These are phyloP conservation scores for Stictonetta naevosa DNA, from an alignment of 2,113 vertebrate species.

Conservation along the genomic window DNA sequence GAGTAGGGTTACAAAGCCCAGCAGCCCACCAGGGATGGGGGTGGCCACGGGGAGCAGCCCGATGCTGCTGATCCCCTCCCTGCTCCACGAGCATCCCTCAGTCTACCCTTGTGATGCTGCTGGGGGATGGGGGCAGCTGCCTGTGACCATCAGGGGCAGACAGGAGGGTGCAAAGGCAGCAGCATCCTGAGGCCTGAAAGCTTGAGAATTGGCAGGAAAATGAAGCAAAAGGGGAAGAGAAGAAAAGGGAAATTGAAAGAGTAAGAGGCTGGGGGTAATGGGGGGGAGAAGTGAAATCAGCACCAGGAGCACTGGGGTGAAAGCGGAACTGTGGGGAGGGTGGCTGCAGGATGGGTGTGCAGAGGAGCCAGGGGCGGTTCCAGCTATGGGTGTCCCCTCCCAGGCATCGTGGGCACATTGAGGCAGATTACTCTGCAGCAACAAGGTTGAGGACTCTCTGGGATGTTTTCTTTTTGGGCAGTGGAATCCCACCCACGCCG, in stretches of 20 bases:
- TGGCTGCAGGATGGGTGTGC: neutral
- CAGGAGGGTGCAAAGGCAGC: fast-evolving
- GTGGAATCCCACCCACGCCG: neutral
- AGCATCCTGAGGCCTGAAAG: neutral
- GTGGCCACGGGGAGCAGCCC: fast-evolving
- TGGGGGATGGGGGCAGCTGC: fast-evolving
- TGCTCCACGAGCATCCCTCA: fast-evolving
- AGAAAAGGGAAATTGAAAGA: slow-evolving; percentile 40
- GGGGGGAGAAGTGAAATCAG: neutral
- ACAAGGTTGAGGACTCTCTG: fast-evolving
- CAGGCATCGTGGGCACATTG: fast-evolving
- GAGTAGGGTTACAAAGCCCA: neutral
- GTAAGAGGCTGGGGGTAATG: fast-evolving
- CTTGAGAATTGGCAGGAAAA: neutral
- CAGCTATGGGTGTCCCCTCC: neutral
- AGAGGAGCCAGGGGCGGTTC: fast-evolving
- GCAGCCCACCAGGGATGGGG: neutral
- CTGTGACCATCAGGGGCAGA: fast-evolving
- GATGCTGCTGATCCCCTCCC: fast-evolving
- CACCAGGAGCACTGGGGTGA: neutral
- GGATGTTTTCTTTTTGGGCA: fast-evolving
- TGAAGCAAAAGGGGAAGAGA: slow-evolving; percentile 18
- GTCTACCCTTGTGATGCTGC: fast-evolving
- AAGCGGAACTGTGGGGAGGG: neutral
- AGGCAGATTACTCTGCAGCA: too few relatives aligned